Base-by-base conservation (phyloP, 2,113 vertebrate genomes). In the Paramisgurnus dabryanus region DNA sequence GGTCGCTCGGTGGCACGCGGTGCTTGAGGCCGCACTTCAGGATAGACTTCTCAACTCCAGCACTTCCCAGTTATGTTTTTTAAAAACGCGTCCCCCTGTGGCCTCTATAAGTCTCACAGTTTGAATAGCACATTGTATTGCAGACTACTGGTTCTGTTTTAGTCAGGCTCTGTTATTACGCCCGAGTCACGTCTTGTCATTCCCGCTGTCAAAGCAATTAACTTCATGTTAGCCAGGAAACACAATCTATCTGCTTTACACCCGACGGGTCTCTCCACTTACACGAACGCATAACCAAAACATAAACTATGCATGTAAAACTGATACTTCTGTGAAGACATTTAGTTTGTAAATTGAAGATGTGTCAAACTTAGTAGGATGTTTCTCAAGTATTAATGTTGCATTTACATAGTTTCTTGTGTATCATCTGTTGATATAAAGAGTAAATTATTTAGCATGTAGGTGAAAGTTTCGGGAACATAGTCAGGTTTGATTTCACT, bases 171-270 rank as follows among this genome's bases (percentile, higher is more conserved):
- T 82, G 72, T 76, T 79, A 79, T 66, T 27, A 67, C 60, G 72
- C 67, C 79, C 76, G 53, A 85, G 71, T 81, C 87, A 85, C 53
- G 68, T 86, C 81, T 75, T 80, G 75, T 73, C 67, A 78, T 82
- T 84, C 80, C 78, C 73, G 72, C 83, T 85, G 83, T 86, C 84
- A 85, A 86, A 81, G 72, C 39, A 78, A 82, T 85, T 86, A 80
- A 75, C 53, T 78, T 80, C 66, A 82, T 79, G 84, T 83, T 82
- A 78, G 41, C 61, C 70, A 67, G 74, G 58, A 13, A 41, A 75
- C 78, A 79, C 81, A 76, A 75, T 78, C 70, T 78, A 67, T 77
- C 76, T 78, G 65, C 80, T 87, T 88, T 75, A 81, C 67, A 64
- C 63, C 73, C 63, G 47, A 66, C 47, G 22, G 6, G 4, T 76